These are phyloP conservation scores for Pipistrellus pygmaeus DNA, from an alignment of 2,797 vertebrate species.

Conservation along the genomic window DNA sequence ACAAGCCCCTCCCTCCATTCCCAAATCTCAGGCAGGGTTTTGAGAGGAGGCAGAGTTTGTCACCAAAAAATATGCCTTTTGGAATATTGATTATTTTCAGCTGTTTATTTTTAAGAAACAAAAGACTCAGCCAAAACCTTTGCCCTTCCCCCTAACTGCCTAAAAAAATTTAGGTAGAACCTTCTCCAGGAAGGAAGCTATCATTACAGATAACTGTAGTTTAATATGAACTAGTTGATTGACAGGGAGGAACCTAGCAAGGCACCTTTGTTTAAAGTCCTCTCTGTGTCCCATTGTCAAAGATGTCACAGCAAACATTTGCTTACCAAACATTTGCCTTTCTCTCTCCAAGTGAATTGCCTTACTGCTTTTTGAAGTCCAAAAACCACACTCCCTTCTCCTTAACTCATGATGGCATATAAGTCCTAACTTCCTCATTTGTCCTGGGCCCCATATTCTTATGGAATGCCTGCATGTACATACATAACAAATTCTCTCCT, in stretches of 20 bases:
- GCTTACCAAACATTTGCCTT: slow-evolving; percentile 9
- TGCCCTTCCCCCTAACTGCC: neutral
- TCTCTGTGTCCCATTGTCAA: slow-evolving; percentile 1
- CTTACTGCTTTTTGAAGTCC: neutral
- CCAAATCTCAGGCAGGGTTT: neutral
- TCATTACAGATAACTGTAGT: neutral
- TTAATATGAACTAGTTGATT: neutral
- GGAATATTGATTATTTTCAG: neutral
- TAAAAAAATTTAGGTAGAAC: neutral
- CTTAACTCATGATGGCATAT: neutral
- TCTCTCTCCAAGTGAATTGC: neutral
- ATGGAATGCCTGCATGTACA: neutral
- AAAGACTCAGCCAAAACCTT: neutral
- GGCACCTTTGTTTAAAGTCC: neutral
- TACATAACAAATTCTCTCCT: neutral
- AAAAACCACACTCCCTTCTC: neutral
- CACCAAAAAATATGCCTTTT: neutral
- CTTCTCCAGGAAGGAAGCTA: neutral
- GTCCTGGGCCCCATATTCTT: neutral
- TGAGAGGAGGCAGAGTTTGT: neutral
- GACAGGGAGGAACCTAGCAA: neutral
- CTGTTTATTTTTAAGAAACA: neutral
- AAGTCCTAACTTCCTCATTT: neutral
- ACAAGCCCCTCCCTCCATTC: neutral
- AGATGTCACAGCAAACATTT: neutral